Conservation (phyloP, 2,797 vertebrate genomes). For the Falco biarmicus region DNA sequence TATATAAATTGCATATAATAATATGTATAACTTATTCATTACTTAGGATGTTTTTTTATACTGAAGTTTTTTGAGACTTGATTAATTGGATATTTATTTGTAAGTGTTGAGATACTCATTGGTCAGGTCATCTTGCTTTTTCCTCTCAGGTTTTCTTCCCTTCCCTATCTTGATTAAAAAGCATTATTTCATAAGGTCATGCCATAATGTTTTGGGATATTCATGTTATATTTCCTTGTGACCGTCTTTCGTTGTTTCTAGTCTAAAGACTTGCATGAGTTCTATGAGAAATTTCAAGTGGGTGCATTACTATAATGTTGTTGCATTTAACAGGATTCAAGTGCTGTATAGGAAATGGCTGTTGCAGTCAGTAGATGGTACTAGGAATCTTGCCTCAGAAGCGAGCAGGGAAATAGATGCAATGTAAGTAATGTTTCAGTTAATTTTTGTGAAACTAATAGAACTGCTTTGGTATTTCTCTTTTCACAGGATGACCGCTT, state of each 20-base stretch:
- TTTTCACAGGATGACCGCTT: slow-evolving; percentile 90
- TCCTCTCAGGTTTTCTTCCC: not conserved
- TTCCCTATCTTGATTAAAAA: not conserved
- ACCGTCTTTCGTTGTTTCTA: not conserved
- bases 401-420: not conserved
- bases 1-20: not conserved
- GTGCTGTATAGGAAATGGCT: not conserved
- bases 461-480: not conserved
- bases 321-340: not conserved
- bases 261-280: not conserved
- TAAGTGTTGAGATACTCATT: not conserved
- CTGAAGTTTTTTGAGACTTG: not conserved
- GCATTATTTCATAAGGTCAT: not conserved
- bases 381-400: not conserved
- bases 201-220: not conserved
- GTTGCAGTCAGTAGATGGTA: not conserved
- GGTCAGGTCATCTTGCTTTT: not conserved
- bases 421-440: too few relatives aligned
- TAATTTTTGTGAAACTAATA: not conserved
- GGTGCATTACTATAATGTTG: not conserved
- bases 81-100: not conserved
- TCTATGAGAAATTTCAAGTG: not conserved
- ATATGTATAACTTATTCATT: not conserved
- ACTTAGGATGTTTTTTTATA: not conserved
- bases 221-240: not conserved